Evolutionary conservation across 2,888 invertebrate species (phyloP).

Genomic region (Macropis europaea): DNA sequence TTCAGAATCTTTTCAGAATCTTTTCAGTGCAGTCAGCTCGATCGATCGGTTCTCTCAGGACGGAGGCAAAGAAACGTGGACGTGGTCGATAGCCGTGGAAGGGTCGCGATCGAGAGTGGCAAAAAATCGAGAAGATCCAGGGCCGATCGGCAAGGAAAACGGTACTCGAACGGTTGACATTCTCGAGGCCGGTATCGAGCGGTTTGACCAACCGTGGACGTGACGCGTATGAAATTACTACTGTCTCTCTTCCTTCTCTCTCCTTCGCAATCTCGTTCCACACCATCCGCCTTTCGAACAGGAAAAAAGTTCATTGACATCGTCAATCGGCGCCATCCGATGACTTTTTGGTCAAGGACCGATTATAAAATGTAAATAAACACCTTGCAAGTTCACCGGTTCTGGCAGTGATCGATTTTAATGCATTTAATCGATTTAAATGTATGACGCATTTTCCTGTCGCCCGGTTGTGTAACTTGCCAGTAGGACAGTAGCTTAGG

Average conservation of each 20-base stretch:
- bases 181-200: constrained; percentile 66
- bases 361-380: no score
- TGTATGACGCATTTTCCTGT: no score
- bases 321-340: constrained; percentile 4
- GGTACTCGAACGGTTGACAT: constrained; percentile 72
- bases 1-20: no score
- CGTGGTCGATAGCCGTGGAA: constrained; percentile 23
- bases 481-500: no score
- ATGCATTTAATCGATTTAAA: no score
- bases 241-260: constrained; percentile 38
- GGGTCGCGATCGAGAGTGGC: constrained; percentile 27
- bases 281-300: constrained; percentile 32
- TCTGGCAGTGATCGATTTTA: no score
- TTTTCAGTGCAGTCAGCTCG: no score
- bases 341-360: neutral
- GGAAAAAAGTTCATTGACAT: constrained; percentile 60
- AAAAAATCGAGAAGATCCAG: constrained; percentile 56
- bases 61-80: constrained; percentile 15
- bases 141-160: constrained; percentile 63
- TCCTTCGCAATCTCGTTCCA: constrained; percentile 5
- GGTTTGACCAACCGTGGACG: constrained; percentile 65
- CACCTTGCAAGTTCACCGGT: no score
- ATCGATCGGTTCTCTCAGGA: neutral
- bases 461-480: no score
- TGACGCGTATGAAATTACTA: constrained; percentile 67